These are phyloP conservation scores for Glyphotaelius pellucidus DNA, from an alignment of 2,888 invertebrate species.

Conservation along the genomic window DNA sequence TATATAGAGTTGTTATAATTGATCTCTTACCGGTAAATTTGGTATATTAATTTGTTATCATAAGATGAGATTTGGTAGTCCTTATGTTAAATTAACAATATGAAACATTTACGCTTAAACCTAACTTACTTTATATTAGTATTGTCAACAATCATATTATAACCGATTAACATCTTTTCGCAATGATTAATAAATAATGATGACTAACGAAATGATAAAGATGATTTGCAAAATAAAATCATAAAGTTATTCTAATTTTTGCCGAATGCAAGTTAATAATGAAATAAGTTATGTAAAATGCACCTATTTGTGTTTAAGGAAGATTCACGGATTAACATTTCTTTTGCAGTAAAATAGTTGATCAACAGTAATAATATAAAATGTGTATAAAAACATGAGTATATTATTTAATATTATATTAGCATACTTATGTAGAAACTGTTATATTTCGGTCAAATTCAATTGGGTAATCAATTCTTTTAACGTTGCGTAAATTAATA, in stretches of 20 bases:
- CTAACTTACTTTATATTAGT: conserved; percentile 48
- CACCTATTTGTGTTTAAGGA: not conserved
- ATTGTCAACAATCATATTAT: conserved; percentile 64
- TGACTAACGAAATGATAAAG: conserved; percentile 34
- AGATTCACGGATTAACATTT: not conserved
- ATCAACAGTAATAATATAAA: not conserved
- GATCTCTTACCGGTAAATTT: conserved; percentile 41
- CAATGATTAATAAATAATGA: conserved; percentile 54
- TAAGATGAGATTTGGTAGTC: conserved; percentile 62
- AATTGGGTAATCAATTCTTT: not conserved
- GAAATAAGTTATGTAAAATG: conserved; percentile 36
- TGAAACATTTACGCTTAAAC: conserved; percentile 31
- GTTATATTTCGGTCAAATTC: not conserved
- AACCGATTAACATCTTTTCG: conserved; percentile 49
- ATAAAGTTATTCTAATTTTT: not conserved
- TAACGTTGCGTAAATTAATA: not conserved
- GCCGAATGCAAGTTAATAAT: conserved; percentile 5
- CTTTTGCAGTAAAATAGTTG: not conserved
- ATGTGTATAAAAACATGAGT: not conserved
- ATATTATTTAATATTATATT: not conserved
- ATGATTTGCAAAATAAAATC: conserved; percentile 37
- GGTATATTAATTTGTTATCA: conserved; percentile 60
- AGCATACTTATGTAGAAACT: not conserved
- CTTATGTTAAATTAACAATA: conserved; percentile 22
- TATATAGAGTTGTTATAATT: conserved; percentile 24